Evolutionary conservation across 2,797 vertebrate species (phyloP).

Genomic region (Sphaeramia orbicularis): DNA sequence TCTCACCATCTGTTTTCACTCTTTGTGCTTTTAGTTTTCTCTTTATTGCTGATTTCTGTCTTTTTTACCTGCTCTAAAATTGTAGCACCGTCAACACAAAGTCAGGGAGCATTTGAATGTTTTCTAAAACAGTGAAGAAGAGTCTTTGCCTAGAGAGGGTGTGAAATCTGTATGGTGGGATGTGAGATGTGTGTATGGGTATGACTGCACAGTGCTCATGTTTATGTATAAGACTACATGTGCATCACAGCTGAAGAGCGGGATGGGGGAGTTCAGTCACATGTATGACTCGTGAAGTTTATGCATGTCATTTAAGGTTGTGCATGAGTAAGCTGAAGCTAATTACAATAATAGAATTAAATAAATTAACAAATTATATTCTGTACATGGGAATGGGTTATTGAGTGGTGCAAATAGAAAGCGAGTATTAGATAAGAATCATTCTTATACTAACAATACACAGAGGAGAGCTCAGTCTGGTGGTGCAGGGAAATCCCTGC

Average conservation of each 20-base stretch:
- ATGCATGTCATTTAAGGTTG: slow-evolving; percentile 21
- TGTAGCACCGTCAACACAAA: slow-evolving; percentile 20
- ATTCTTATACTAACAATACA: slow-evolving; percentile 4
- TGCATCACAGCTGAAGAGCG: slow-evolving; percentile 38
- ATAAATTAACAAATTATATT: no score
- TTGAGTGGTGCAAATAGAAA: slow-evolving; percentile 9
- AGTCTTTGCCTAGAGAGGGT: slow-evolving; percentile 6
- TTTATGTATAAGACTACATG: slow-evolving; percentile 47
- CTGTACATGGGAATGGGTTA: slow-evolving; percentile 9
- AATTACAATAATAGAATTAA: slow-evolving; percentile 12
- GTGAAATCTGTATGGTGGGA: slow-evolving; percentile 29
- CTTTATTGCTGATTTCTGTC: slow-evolving; percentile 48
- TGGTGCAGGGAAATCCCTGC: slow-evolving; percentile 14
- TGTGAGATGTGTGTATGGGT: slow-evolving; percentile 35
- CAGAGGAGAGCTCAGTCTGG: slow-evolving; percentile 5
- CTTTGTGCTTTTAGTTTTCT: slow-evolving; percentile 21
- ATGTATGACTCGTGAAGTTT: slow-evolving; percentile 40
- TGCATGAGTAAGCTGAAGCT: slow-evolving; percentile 19
- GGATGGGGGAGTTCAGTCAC: slow-evolving; percentile 42
- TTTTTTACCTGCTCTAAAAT: slow-evolving; percentile 36
- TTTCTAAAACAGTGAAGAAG: slow-evolving; percentile 33
- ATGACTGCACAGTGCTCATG: slow-evolving; percentile 48
- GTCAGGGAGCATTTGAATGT: slow-evolving; percentile 28
- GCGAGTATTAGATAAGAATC: slow-evolving; percentile 7
- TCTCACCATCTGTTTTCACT: slow-evolving; percentile 24